A percentile compares a stretch with the other conserved stretches of the same genome.
Conservation (phyloP, 2,113 vertebrate genomes). For the Emydocephalus ijimae region DNA sequence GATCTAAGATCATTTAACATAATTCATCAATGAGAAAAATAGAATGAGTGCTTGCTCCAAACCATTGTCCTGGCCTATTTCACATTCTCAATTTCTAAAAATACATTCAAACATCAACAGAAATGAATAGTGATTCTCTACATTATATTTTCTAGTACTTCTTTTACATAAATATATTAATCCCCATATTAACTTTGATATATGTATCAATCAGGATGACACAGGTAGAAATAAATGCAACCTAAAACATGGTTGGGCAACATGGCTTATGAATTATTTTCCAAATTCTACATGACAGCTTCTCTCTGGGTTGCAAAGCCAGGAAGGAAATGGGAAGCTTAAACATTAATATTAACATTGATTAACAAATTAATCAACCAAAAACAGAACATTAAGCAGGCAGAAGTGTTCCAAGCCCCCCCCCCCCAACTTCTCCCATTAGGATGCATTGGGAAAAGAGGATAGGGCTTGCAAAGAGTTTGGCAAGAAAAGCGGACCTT, state of each 20-base stretch:
- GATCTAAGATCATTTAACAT: constrained; percentile 1
- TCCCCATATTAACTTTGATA: background rate
- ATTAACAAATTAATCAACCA: background rate
- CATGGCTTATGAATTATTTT: background rate
- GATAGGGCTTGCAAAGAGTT: background rate
- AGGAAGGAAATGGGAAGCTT: background rate
- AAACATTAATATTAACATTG: background rate
- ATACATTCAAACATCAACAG: background rate
- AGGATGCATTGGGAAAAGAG: background rate
- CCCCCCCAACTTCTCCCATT: background rate
- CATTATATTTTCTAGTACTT: background rate
- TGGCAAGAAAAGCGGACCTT: background rate
- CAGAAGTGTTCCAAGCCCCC: background rate
- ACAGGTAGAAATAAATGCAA: background rate
- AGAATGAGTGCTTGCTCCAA: background rate
- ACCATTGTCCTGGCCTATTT: background rate
- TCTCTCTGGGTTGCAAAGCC: background rate
- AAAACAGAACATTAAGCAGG: background rate
- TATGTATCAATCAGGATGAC: background rate
- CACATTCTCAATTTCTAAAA: background rate
- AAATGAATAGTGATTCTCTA: background rate
- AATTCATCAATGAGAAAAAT: background rate
- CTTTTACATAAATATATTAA: background rate
- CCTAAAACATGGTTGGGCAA: background rate
- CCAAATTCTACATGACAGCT: background rate